Evolutionary conservation across 2,113 vertebrate genomes (phyloP), one percentile per base, ranked within the genome.

Genomic region (Mustela lutreola): DNA sequence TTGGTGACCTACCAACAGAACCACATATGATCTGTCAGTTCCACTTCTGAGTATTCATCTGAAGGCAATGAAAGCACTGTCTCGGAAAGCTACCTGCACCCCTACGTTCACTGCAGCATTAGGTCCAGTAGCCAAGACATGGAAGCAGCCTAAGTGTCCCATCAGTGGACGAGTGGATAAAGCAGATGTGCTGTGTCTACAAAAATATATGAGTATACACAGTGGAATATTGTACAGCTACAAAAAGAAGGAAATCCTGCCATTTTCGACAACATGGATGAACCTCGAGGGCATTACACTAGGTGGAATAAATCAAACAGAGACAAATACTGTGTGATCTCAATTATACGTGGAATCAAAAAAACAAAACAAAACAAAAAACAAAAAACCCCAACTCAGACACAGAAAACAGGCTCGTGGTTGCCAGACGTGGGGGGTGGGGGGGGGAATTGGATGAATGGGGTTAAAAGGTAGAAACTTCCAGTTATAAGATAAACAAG

Each of bases 241-340:
- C 28, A 45, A 45, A 63, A 80, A 62, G 73, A 71, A 42, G 78
- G 28, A 90, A 83, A 56, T 56, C 5, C 45, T 94, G 42, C 42
- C 28, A 33, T 79, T 60, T 79, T 36, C 21, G 15, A 80, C 31
- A 60, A n/a, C 28, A 21, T 5, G 62, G 48, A 28, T 70, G 36
- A 73, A 80, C 73, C 58, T 76, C 14, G 79, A 95, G n/a, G 67
- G 36, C n/a, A 45, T 90, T 83, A 83, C n/a, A 26, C 67, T 65
- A 90, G 76, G 28, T 76, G 87, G 65, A 83, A 65, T 94, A 84
- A 89, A 33, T 70, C 75, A 79, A 50, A 94, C 11, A 82, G 75
- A 50, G 67, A 83, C 21, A 71, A 31, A 50, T 80, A 65, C 60
- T 39, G 50, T 53, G 50, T 53, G 50, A 53, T 53, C 50, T 53